These are phyloP conservation scores for Heterotilapia buettikoferi DNA, from an alignment of 2,113 vertebrate genomes.

Conservation along the genomic window DNA sequence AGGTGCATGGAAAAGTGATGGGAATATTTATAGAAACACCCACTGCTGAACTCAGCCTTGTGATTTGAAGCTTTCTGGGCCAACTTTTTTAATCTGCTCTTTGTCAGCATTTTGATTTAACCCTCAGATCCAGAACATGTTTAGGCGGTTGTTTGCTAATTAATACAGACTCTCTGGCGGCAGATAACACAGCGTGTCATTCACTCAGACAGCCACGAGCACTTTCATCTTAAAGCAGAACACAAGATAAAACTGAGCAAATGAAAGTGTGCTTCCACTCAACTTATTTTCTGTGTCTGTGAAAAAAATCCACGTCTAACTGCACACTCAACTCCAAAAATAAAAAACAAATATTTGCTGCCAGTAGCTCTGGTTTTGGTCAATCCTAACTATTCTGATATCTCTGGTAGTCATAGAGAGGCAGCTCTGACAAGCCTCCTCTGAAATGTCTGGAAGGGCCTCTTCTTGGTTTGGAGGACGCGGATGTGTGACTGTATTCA, in stretches of 20 bases:
- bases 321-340: not conserved
- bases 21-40: slow-evolving; percentile 33
- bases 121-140: slow-evolving; percentile 41
- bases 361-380: not conserved
- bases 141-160: slow-evolving; percentile 42
- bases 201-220: slow-evolving; percentile 25
- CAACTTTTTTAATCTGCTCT: slow-evolving; percentile 39
- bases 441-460: not conserved
- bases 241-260: slow-evolving; percentile 18
- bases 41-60: slow-evolving; percentile 2
- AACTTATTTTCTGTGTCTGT: slow-evolving; percentile 1
- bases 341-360: not conserved
- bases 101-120: slow-evolving; percentile 50
- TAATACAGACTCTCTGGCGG: slow-evolving; percentile 32
- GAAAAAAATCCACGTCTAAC: not conserved
- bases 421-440: not conserved
- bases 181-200: slow-evolving; percentile 42
- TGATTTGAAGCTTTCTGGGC: slow-evolving; percentile 25
- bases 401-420: not conserved
- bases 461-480: not conserved
- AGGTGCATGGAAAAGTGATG: not conserved
- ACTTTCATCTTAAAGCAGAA: slow-evolving; percentile 37
- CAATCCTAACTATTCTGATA: not conserved
- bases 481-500: not conserved
- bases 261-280: not conserved